Conservation (phyloP, 2,113 vertebrate genomes). For the Halcyon malimbica region DNA sequence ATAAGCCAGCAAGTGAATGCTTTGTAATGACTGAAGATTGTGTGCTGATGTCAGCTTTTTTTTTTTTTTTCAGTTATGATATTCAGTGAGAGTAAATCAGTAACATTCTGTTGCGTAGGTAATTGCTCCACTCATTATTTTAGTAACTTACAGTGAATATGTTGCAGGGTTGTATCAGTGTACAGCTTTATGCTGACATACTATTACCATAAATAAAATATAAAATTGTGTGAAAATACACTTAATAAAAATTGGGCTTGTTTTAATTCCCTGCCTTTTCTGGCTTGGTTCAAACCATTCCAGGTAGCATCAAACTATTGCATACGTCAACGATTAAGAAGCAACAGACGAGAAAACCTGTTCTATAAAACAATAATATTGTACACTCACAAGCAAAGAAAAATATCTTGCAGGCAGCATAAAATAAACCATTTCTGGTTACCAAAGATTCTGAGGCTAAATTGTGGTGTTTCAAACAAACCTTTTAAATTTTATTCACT, state of each 20-base stretch:
- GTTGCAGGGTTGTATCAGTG: neutral
- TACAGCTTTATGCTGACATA: neutral
- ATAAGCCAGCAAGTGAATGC: neutral
- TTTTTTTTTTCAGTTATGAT: no score
- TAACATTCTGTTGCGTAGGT: neutral
- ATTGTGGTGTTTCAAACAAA: neutral
- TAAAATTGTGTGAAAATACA: neutral
- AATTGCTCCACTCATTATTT: neutral
- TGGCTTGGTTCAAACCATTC: neutral
- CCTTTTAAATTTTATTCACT: neutral
- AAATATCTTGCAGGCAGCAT: neutral
- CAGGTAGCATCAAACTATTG: neutral
- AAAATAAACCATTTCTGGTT: neutral
- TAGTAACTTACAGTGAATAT: neutral
- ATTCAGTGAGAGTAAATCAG: neutral
- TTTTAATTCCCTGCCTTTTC: neutral
- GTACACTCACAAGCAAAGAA: neutral
- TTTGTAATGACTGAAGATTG: neutral
- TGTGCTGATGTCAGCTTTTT: neutral
- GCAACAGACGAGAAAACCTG: neutral
- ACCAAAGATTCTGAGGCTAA: neutral
- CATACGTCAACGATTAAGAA: neutral
- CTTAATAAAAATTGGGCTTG: fast-evolving
- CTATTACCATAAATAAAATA: neutral
- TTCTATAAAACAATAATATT: neutral